Base-by-base conservation (phyloP, 1,140 invertebrate species). In the Holcopasites calliopsidis region DNA sequence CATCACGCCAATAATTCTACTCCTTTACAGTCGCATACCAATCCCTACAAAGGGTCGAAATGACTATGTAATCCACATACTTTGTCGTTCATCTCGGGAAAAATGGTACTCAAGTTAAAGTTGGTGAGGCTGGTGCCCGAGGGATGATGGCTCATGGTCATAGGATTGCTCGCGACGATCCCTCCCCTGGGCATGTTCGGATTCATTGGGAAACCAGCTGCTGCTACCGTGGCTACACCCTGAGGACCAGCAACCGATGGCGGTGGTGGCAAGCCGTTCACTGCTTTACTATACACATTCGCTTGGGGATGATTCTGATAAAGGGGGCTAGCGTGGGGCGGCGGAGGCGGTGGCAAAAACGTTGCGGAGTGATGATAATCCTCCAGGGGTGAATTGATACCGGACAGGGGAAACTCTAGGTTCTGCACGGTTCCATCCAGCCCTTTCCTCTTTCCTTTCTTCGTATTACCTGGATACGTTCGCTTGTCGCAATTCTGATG, bases 41-140 rank as follows among this genome's bases (percentile, higher is more conserved):
- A 40, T 28, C 26, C 13, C 35, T 35, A 64, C 13, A 64, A 31
- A 52, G 47, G 8, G 2, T 42, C 76, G 23, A 18, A 7, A 13
- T 44, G 2, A 33, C 16, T 31, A 33, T 1, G 44, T 21, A 5
- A 42, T 31, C 26, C 54, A 62, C 74, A 65, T 85, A 94, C 94
- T 92, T 94, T 94, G 83, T 93, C 92, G 86, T 94, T 94, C 68
- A 95, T 95, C 85, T 95, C 94, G 10, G 94, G 94, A 85, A 95
- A 95, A 68, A 95, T 95, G 0, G 94, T 94, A 71, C 94, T 94
- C 31, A 95, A 86, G 89, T 95, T 95, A 80, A 95, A 95, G 76
- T 95, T 95, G 0, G 94, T 94, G 13, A 95, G 89, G 80, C 93
- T 93, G 0, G 92, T 94, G 62, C 93, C 92, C 2, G 90, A 90